A percentile compares a stretch with the other conserved stretches of the same genome.
Conservation (phyloP, 2,113 vertebrate species). For the Oryzias woworae region DNA sequence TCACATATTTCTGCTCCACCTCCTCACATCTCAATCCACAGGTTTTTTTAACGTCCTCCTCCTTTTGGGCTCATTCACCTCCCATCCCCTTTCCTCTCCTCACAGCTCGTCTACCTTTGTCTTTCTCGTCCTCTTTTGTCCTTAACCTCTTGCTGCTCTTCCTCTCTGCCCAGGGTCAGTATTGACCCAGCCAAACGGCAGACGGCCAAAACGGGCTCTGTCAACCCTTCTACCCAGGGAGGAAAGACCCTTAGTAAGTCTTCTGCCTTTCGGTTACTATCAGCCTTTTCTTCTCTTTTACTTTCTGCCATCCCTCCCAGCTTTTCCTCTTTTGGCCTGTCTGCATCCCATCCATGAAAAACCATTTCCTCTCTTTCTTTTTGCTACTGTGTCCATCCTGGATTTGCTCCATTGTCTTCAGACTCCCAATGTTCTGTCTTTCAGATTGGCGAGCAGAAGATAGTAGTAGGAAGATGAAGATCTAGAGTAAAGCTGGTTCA, state of each 20-base stretch:
- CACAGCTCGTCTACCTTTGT: conserved; percentile 56
- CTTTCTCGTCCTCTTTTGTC: conserved; percentile 60
- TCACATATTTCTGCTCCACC: background rate
- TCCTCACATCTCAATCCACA: conserved; percentile 22
- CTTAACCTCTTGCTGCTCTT: conserved; percentile 70
- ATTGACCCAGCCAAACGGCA: conserved; percentile 83
- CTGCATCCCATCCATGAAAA: conserved; percentile 46
- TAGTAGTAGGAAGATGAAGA: conserved; percentile 77
- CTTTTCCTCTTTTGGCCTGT: conserved; percentile 34
- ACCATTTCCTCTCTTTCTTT: conserved; percentile 45
- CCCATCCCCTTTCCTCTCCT: conserved; percentile 10
- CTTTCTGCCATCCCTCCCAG: conserved; percentile 40
- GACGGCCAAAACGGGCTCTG: conserved; percentile 78
- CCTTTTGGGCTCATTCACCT: conserved; percentile 28
- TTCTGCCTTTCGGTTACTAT: conserved; percentile 68
- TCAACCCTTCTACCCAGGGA: conserved; percentile 73
- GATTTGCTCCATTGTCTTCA: conserved; percentile 44
- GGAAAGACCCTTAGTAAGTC: conserved; percentile 85
- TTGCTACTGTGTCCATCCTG: conserved; percentile 46
- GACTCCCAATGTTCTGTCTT: conserved; percentile 64
- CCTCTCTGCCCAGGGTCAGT: conserved; percentile 79
- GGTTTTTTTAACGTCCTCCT: conserved; percentile 26
- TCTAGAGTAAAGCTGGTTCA: conserved; percentile 71
- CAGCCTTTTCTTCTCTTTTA: conserved; percentile 57
- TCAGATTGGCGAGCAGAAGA: conserved; percentile 71